Base-by-base conservation (phyloP, 2,797 vertebrate genomes). In the Alcedo atthis region DNA sequence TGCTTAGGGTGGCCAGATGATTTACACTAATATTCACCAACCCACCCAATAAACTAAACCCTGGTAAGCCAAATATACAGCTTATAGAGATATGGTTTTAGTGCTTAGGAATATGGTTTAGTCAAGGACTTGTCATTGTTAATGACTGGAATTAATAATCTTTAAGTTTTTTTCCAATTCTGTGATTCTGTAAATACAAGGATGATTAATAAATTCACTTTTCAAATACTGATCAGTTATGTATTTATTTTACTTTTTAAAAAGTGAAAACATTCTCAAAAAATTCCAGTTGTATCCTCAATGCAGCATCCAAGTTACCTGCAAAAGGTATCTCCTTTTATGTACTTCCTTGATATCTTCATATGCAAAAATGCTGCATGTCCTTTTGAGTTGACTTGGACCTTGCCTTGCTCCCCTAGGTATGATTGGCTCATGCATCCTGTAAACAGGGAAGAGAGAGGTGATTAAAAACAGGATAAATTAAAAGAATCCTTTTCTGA, bases 291-390 rank as follows among this genome's bases (percentile, higher is more conserved):
- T 48, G 19, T 7, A 22, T 75, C 43, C 48, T 32, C 28, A 64
- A 32, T 42, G 15, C 55, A 79, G 75, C 6, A 2, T 19, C 22
- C 53, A 58, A 79, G 91, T 93, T 84, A 99, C 99, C 99, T 99
- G 99, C 76, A 99, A 97, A 82, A 99, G 98, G 74, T 99, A 99
- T 78, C 99, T 98, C 82, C 99, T 98, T 97, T 99, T 99, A 97
- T 99, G 99, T 20, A 99, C 99, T 94, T 99, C 99, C 91, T 99
- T 99, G 92, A 99, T 99, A 97, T 99, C 99, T 94, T 99, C 99
- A 63, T 99, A 99, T 8, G 99, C 99, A 18, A 99, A 99, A 95
- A 99, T 99, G 96, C 99, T 99, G 97, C 98, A 99, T 3, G 98
- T 99, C 89, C 99, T 98, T 98, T 99, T 99, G 81, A 99, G 98